These are phyloP conservation scores for Halcyon senegalensis DNA, from an alignment of 2,113 vertebrate genomes.

Conservation along the genomic window DNA sequence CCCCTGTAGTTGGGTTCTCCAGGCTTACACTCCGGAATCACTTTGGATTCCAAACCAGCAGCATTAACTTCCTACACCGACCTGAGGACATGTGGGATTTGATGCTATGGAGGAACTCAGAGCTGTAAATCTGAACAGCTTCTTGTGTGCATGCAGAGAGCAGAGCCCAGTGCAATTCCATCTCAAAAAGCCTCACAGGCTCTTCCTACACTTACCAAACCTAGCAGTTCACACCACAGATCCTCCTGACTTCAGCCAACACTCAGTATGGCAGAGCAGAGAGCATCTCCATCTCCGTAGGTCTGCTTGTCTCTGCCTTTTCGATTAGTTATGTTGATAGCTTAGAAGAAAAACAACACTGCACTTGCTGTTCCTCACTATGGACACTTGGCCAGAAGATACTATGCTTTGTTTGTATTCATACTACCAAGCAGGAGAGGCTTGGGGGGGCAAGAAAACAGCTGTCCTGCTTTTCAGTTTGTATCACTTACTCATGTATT, in stretches of 20 bases:
- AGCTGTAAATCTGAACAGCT: not conserved
- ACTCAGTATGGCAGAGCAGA: not conserved
- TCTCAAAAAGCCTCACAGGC: not conserved
- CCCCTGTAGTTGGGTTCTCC: not conserved
- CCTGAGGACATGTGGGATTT: rapidly evolving
- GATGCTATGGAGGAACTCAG: not conserved
- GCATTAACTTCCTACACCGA: not conserved
- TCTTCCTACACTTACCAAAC: not conserved
- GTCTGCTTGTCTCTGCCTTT: not conserved
- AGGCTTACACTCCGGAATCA: not conserved
- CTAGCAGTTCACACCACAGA: not conserved
- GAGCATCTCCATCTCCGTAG: not conserved
- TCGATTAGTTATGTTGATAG: not conserved
- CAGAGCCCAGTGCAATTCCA: not conserved
- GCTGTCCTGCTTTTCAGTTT: not conserved
- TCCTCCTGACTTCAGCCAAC: not conserved
- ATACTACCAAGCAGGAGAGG: not conserved
- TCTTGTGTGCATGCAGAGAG: not conserved
- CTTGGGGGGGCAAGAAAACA: not conserved
- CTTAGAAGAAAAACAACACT: not conserved
- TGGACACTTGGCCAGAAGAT: not conserved
- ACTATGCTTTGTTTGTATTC: not conserved
- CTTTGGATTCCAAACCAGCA: not conserved
- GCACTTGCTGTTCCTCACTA: not conserved
- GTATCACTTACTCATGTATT: not conserved